These are phyloP conservation scores for Neocrepidodera transversa DNA, from an alignment of 2,888 invertebrate genomes.

Conservation along the genomic window DNA sequence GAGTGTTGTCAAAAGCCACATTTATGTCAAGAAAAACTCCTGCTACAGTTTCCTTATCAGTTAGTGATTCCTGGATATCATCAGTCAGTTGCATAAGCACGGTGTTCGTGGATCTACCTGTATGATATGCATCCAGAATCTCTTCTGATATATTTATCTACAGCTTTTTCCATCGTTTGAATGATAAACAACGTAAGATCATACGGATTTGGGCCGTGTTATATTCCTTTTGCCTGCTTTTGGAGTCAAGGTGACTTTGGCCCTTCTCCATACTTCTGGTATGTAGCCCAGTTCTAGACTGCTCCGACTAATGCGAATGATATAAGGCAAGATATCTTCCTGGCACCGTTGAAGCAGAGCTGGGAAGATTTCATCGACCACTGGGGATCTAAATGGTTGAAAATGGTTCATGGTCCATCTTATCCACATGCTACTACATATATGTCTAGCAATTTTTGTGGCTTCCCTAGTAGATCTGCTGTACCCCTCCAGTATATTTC, in stretches of 20 bases:
- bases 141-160: background rate
- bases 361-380: no score
- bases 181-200: constrained; percentile 3
- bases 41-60: background rate
- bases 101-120: background rate
- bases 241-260: constrained; percentile 3
- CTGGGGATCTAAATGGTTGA: no score
- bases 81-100: background rate
- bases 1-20: background rate
- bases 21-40: background rate
- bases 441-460: no score
- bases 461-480: no score
- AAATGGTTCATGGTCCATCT: no score
- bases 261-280: background rate
- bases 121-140: background rate
- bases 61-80: background rate
- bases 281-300: background rate
- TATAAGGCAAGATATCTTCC: no score
- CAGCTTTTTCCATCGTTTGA: constrained; percentile 12
- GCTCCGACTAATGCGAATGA: no score
- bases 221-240: constrained; percentile 7
- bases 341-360: no score
- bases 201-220: background rate
- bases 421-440: no score
- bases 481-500: no score